Conservation (phyloP, 1,140 invertebrate genomes). For the Orussus abietinus region DNA sequence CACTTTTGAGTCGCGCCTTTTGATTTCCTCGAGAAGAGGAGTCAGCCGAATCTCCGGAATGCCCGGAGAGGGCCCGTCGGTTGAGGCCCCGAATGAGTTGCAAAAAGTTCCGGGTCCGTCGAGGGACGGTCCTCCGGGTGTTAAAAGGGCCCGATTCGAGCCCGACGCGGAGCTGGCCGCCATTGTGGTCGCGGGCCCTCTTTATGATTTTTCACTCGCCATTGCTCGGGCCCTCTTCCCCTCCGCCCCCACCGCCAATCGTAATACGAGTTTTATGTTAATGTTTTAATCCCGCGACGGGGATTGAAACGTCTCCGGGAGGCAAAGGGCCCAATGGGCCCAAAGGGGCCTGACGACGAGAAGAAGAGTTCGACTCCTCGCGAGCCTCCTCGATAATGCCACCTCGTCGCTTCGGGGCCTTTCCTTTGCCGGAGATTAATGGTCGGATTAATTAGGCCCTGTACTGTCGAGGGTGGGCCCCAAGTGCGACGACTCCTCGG, state of each 20-base stretch:
- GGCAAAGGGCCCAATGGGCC: slow-evolving; percentile 2
- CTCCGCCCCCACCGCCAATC: slow-evolving; percentile 7
- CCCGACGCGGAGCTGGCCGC: slow-evolving; percentile 16
- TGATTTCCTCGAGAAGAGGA: slow-evolving; percentile 11
- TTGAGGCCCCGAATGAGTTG: slow-evolving; percentile 28
- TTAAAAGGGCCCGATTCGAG: slow-evolving; percentile 17
- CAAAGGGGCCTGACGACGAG: not conserved
- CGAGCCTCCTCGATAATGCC: not conserved
- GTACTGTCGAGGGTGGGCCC: too few relatives aligned
- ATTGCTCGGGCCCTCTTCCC: slow-evolving; percentile 15
- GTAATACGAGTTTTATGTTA: slow-evolving; percentile 35
- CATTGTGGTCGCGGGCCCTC: slow-evolving; percentile 9
- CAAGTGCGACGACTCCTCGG: not conserved
- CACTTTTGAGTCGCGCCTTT: slow-evolving; percentile 19
- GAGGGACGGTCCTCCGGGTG: slow-evolving; percentile 24
- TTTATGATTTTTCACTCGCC: slow-evolving; percentile 45
- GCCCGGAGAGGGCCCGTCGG: not conserved
- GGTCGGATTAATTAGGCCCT: slow-evolving; percentile 34
- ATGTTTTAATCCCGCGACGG: slow-evolving; percentile 40
- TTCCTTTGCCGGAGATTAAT: slow-evolving; percentile 31
- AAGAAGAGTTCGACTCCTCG: not conserved
- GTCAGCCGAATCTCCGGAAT: too few relatives aligned
- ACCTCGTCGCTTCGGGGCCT: slow-evolving; percentile 11
- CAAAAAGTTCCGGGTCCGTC: slow-evolving; percentile 16
- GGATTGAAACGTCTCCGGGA: slow-evolving; percentile 30